Evolutionary conservation across 2,113 vertebrate species (phyloP).

Genomic region (Hypocryptadius cinnamomeus): DNA sequence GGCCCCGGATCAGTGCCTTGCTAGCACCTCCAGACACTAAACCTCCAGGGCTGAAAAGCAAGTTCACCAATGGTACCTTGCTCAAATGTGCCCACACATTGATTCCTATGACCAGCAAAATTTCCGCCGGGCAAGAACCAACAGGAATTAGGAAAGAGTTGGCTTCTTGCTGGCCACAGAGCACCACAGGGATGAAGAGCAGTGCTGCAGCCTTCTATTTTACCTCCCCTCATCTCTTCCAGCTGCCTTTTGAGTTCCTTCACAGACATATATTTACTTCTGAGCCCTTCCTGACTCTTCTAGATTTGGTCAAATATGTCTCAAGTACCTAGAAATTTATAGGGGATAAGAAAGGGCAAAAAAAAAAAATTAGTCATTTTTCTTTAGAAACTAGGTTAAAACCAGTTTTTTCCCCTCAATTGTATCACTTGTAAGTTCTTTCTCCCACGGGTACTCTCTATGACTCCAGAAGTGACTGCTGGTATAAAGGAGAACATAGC

Average conservation of each 20-base stretch:
- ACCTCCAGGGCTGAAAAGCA: neutral
- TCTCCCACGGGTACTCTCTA: neutral
- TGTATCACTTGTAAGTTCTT: neutral
- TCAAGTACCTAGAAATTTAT: neutral
- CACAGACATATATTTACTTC: neutral
- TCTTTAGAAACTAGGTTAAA: neutral
- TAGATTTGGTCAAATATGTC: neutral
- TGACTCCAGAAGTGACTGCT: neutral
- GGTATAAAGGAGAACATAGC: neutral
- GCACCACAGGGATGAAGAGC: neutral
- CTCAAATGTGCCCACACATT: accelerated
- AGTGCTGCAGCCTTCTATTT: neutral
- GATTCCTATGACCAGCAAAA: neutral
- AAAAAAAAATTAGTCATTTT: neutral
- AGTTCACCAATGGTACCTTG: neutral
- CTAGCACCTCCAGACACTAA: neutral
- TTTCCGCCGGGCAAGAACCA: neutral
- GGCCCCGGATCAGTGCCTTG: neutral
- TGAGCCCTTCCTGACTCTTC: neutral
- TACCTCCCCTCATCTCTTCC: neutral
- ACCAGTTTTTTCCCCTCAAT: neutral
- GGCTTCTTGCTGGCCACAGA: neutral
- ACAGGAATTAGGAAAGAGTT: neutral
- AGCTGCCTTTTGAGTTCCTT: neutral
- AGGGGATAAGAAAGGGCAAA: neutral